These are phyloP conservation scores for Lagenorhynchus albirostris DNA, from an alignment of 2,113 vertebrate species.

Conservation along the genomic window DNA sequence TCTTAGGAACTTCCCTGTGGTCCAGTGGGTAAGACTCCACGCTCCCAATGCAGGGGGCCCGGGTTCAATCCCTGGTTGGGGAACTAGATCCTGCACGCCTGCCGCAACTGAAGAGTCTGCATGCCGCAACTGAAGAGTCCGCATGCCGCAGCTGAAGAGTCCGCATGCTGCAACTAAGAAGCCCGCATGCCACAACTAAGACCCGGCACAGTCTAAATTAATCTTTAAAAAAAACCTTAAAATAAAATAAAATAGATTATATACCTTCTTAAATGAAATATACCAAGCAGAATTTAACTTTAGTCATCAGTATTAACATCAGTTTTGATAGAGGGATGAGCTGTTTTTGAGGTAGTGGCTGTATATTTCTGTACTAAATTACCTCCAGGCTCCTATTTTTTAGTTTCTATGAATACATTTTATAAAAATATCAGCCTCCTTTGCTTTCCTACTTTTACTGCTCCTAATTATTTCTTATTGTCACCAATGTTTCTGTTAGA, in stretches of 20 bases:
- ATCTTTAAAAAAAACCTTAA: too few relatives aligned
- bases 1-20: not conserved
- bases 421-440: not conserved
- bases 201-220: too few relatives aligned
- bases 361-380: not conserved
- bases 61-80: too few relatives aligned
- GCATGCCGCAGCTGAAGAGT: too few relatives aligned
- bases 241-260: not conserved
- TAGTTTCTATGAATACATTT: conserved; percentile 2
- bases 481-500: not conserved
- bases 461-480: not conserved
- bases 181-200: too few relatives aligned
- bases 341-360: not conserved
- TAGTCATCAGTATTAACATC: not conserved
- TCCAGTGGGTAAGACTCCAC: too few relatives aligned
- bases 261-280: conserved; percentile 4
- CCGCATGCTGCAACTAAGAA: too few relatives aligned
- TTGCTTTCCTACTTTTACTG: not conserved
- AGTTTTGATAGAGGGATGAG: conserved; percentile 21
- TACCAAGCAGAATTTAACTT: not conserved
- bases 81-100: too few relatives aligned
- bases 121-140: too few relatives aligned
- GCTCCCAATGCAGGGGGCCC: too few relatives aligned
- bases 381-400: not conserved
- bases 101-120: too few relatives aligned